Conservation (phyloP, 2,113 vertebrate genomes). For the Myrmecophaga tridactyla region DNA sequence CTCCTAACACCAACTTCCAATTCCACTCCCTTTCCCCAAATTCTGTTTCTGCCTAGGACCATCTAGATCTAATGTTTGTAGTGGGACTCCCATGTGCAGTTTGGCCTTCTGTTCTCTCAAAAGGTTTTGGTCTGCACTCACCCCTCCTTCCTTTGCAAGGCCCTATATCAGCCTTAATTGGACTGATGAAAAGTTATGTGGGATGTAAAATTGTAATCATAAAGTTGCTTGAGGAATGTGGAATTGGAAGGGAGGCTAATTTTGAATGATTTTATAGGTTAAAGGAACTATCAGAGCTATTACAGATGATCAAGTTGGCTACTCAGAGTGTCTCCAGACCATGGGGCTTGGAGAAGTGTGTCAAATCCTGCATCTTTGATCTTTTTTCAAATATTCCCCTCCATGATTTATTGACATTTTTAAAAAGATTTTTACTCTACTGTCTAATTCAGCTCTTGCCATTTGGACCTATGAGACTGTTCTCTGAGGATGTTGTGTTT, state of each 20-base stretch:
- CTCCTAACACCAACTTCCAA: background rate
- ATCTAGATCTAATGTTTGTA: background rate
- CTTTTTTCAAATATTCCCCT: background rate
- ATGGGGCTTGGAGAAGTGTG: background rate
- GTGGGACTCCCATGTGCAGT: background rate
- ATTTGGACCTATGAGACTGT: background rate
- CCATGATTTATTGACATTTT: background rate
- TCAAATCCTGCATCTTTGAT: background rate
- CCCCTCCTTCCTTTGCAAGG: background rate
- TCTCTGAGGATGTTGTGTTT: constrained; percentile 6
- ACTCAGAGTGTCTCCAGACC: background rate
- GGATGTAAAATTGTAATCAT: background rate
- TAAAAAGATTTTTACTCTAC: background rate
- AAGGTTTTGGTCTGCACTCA: background rate
- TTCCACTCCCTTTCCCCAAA: background rate
- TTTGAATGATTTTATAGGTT: background rate
- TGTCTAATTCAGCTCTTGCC: constrained; percentile 40
- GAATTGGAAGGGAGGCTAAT: background rate
- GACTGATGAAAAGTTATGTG: background rate
- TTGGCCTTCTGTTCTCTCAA: background rate
- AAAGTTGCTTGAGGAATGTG: background rate
- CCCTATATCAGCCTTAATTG: background rate
- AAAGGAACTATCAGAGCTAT: background rate
- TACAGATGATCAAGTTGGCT: background rate
- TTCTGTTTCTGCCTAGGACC: background rate